Evolutionary conservation across 2,888 invertebrate genomes (phyloP), one percentile per base, ranked within the genome.

Genomic region (Rhagium mordax): DNA sequence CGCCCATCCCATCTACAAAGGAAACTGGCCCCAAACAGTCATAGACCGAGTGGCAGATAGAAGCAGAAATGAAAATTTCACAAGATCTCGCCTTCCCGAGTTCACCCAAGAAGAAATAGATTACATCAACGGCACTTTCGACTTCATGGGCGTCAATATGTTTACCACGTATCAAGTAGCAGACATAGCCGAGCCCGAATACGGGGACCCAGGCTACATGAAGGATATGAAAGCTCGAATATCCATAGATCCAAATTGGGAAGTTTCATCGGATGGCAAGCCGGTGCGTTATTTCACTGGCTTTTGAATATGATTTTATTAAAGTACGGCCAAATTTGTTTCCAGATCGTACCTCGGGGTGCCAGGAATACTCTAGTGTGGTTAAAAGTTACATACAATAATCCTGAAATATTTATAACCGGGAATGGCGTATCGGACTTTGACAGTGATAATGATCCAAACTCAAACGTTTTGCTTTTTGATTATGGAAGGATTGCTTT

Each of bases 141-240:
- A 96, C 84, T 94, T 93, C 86, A 88, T 95, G 68, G 94, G 94
- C 0, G 84, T 95, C 10, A 95, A 95, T 84, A 41, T 48, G 18
- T 96, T 95, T 83, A 92, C 93, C 0, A 90, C 92, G 0, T 87
- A 87, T 77, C 78, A 92, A 80, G 89, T 87, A 0, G 57, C 29
- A 5, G 62, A 67, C 21, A 27, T 13, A 2, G 15, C 8, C 7
- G 70, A 74, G 57, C 15, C 62, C 48, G 57, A 48, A 13, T 16
- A 57, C 10, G 49, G 47, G 15, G 48, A 24, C 15, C 49, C 66
- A 4, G 66, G 69, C 41, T 71, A 68, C 27, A 15, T 33, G 3
- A 62, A 48, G 20, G 74, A 74, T 65, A 24, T 62, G 13, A 57
- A 48, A 1, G 68, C 49, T 4, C 10, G 18, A 10, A 2, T 33